Percentiles rank a stretch among this genome's conserved stretches.
Evolutionary conservation across 2,797 vertebrate species (phyloP).

Genomic region (Choloepus didactylus): DNA sequence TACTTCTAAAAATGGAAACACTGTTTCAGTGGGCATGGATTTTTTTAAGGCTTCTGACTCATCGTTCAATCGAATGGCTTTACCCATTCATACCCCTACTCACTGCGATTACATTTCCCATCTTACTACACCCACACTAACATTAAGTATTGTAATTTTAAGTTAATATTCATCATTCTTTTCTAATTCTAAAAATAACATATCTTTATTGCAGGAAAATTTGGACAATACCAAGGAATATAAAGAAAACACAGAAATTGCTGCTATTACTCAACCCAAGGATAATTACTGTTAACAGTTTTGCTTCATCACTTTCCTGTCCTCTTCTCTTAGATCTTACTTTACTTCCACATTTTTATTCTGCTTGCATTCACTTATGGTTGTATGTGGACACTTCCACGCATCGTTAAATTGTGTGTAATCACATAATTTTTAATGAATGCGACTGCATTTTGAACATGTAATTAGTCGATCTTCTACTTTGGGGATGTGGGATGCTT

Average conservation of each 20-base stretch:
- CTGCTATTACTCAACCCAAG: neutral
- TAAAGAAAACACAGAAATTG: neutral
- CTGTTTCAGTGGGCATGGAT: neutral
- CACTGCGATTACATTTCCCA: neutral
- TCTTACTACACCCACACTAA: neutral
- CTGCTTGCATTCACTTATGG: neutral
- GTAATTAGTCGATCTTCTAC: neutral
- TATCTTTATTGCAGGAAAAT: neutral
- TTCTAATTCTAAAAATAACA: neutral
- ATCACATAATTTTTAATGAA: too few species aligned
- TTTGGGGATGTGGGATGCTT: neutral
- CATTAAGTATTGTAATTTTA: neutral
- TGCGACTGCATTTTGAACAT: accelerated
- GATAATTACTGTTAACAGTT: accelerated
- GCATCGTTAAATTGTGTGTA: accelerated
- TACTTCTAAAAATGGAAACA: neutral
- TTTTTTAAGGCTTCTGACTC: neutral
- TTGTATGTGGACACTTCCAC: accelerated
- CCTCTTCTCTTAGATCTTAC: neutral
- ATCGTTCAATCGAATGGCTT: neutral
- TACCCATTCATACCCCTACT: neutral
- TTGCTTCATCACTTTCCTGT: too few species aligned
- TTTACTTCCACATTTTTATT: neutral
- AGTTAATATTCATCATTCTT: neutral
- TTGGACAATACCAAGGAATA: neutral